Base-by-base conservation (phyloP, 2,113 vertebrate species). In the Trogon surrucura region DNA sequence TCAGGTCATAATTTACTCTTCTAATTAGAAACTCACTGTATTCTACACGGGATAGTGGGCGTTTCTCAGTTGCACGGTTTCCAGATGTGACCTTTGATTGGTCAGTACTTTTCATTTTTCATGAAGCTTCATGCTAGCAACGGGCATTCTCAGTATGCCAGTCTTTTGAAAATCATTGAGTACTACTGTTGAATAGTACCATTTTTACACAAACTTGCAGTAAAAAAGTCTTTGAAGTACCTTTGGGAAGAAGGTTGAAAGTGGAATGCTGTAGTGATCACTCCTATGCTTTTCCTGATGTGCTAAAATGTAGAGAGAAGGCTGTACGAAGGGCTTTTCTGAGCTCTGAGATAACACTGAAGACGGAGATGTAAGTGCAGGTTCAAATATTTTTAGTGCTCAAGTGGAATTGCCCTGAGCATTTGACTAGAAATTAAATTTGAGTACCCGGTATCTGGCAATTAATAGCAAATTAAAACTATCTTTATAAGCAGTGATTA, bases 401-500 rank as follows among this genome's bases (percentile, higher is more conserved):
- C 3, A 92, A 75, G 34, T 72, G 32, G 18, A 48, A 65, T 86
- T 36, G 34, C 48, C 53, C 48, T 74, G 23, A 64, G 61, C 80
- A 36, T 92, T 96, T 93, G 60, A 61, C 32, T 61, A 48, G 65
- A 90, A 91, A 88, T 71, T 25, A 60, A 83, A 66, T 85, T 44
- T 71, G 48, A 53, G 25, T 67, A 41, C 36, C 6, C 0, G 0
- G 11, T 62, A 60, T 71, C 45, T 86, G 21, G 44, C 22, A 96
- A 81, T 93, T 94, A 94, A 77, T 89, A 91, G 30, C 29, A 70
- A 48, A 77, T 91, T 69, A 22, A 65, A 84, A 32, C 54, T 86
- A 54, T 77, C 66, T 88, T 84, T 79, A 60, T 88, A n/a, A 53
- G 66, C 36, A 74, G 62, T 69, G 88, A 85, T 93, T 85, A 84